Conservation (phyloP, 2,888 invertebrate genomes). For the Microplitis manilae region DNA sequence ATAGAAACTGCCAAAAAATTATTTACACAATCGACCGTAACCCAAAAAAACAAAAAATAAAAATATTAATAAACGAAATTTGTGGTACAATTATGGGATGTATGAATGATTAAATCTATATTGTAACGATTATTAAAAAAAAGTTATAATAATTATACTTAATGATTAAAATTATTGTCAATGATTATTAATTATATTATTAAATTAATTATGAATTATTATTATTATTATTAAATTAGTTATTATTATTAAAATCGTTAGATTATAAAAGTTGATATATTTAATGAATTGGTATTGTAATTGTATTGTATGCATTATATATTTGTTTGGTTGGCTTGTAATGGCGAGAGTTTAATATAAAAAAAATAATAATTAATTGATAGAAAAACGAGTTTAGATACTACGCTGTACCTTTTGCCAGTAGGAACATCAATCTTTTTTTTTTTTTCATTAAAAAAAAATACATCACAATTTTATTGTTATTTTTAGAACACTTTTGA, state of each 20-base stretch:
- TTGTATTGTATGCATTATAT: conserved; percentile 71
- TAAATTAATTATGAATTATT: conserved; percentile 49
- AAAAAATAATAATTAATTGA: conserved; percentile 11
- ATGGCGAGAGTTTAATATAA: conserved; percentile 70
- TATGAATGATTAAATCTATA: conserved; percentile 49
- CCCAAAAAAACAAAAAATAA: conserved; percentile 25
- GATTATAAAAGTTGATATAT: conserved; percentile 70
- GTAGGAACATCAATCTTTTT: conserved; percentile 52
- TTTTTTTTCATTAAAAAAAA: too few relatives aligned
- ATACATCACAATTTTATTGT: background rate
- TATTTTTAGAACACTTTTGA: background rate
- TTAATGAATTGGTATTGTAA: conserved; percentile 71
- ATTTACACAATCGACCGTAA: conserved; percentile 10
- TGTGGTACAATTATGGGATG: conserved; percentile 52
- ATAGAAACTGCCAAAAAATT: background rate
- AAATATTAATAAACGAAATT: conserved; percentile 26
- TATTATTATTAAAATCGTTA: conserved; percentile 62
- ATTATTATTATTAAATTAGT: conserved; percentile 51
- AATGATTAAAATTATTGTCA: conserved; percentile 32
- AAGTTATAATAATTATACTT: conserved; percentile 31
- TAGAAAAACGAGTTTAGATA: conserved; percentile 68
- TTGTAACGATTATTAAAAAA: conserved; percentile 42
- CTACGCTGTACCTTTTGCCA: conserved; percentile 72
- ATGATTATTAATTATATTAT: conserved; percentile 19
- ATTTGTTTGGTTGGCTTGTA: conserved; percentile 71